These are phyloP conservation scores for Chroicocephalus ridibundus DNA, from an alignment of 2,113 vertebrate genomes.

Conservation along the genomic window DNA sequence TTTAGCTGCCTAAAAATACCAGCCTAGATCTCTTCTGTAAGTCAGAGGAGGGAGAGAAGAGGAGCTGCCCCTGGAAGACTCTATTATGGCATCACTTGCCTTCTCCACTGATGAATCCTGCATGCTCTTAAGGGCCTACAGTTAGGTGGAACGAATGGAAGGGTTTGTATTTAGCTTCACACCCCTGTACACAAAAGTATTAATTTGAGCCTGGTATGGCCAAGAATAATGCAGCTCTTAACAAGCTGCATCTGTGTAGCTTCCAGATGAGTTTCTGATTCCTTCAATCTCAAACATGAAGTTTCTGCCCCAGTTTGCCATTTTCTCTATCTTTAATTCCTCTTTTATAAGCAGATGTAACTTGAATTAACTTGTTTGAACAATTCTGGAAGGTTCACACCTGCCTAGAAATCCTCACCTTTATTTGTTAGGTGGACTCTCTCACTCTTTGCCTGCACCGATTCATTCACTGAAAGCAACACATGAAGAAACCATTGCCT, in stretches of 20 bases:
- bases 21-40: not conserved
- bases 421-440: not conserved
- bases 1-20: not conserved
- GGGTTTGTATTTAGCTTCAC: not conserved
- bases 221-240: not conserved
- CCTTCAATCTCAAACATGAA: not conserved
- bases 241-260: not conserved
- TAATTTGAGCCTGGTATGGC: not conserved
- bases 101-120: not conserved
- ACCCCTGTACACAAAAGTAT: not conserved
- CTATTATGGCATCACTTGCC: not conserved
- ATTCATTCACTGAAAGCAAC: not conserved
- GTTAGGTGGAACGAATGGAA: not conserved
- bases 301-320: not conserved
- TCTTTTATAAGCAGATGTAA: not conserved
- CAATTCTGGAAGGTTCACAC: not conserved
- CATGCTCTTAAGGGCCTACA: not conserved
- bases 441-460: not conserved
- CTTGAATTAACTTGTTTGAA: not conserved
- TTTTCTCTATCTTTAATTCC: not conserved
- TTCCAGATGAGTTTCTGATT: not conserved
- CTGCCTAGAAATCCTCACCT: not conserved
- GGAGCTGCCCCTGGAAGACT: not conserved
- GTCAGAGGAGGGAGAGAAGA: not conserved
- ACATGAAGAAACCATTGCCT: not conserved